Evolutionary conservation across 2,113 vertebrate genomes (phyloP).

Genomic region (Poeciliopsis prolifica): DNA sequence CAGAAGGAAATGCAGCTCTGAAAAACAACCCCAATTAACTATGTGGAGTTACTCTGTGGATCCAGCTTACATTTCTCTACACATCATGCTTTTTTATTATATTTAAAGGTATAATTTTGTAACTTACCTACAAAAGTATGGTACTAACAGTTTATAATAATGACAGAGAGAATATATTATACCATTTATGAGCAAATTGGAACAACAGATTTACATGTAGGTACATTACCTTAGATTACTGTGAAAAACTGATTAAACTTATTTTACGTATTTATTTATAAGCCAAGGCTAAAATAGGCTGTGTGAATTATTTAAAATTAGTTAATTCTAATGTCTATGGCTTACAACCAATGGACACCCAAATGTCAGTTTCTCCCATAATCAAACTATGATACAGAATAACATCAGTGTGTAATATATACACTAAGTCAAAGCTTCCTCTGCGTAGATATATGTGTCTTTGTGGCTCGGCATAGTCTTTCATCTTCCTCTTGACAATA

Average conservation of each 20-base stretch:
- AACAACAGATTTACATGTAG: neutral
- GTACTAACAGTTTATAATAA: neutral
- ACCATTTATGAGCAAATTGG: neutral
- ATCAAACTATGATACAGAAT: neutral
- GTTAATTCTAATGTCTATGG: neutral
- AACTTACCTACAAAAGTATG: neutral
- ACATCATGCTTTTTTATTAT: neutral
- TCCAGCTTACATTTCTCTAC: neutral
- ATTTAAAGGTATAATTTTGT: neutral
- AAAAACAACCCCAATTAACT: neutral
- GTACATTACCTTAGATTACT: neutral
- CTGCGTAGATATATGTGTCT: no score
- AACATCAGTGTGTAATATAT: no score
- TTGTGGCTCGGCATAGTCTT: no score
- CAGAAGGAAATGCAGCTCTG: neutral
- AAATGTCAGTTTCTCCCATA: neutral
- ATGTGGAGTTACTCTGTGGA: neutral
- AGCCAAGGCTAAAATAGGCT: neutral
- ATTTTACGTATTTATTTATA: neutral
- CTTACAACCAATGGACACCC: neutral
- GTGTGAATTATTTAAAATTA: neutral
- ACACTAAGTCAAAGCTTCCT: no score
- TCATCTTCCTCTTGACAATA: no score
- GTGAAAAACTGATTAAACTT: neutral
- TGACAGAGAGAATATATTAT: neutral